Base-by-base conservation (phyloP, 2,797 vertebrate species). In the Falco columbarius region DNA sequence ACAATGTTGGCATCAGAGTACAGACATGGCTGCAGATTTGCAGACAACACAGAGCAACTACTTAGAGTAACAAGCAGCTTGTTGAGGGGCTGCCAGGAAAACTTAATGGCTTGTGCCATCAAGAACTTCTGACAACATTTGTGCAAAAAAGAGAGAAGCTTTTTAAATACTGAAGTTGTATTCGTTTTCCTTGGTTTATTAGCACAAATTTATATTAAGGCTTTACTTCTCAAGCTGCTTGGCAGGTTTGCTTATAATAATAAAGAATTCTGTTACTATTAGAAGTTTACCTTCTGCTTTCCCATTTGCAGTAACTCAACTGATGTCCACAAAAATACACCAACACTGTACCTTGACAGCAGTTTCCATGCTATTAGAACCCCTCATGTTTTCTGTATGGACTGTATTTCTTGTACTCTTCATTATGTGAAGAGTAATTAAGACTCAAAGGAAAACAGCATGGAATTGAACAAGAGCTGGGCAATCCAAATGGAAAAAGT, bases 301-400 rank as follows among this genome's bases (percentile, higher is more conserved):
- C 12, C 16, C 14, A 42, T 15, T 61, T 9, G 0, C 6, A 26
- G 3, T 26, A 30, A 30, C 51, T 81, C n/a, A 84, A 26, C 0
- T n/a, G 27, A 38, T 77, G 62, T 52, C 86, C 44, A 52, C 0
- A 23, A 44, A 65, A 47, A 40, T 9, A 40, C 6, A 65, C 8
- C 14, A 82, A 42, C 46, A 42, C 18, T 63, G 12, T 18, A 47
- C 32, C 21, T 30, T 68, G 32, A 32, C 32, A 72, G 9, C 4
- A 42, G 32, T 80, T 93, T 72, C 29, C 19, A 3, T 20, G 14
- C 5, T 49, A 17, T 8, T 32, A 66, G 54, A 73, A 75, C 17
- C 16, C 21, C 5, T 55, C 24, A 6, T 14, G 7, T 32, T 81
- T 56, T 32, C 36, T 59, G 4, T 23, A 61, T 2, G n/a, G 40